Conservation (phyloP, 2,797 vertebrate species). For the Protonibea diacanthus region DNA sequence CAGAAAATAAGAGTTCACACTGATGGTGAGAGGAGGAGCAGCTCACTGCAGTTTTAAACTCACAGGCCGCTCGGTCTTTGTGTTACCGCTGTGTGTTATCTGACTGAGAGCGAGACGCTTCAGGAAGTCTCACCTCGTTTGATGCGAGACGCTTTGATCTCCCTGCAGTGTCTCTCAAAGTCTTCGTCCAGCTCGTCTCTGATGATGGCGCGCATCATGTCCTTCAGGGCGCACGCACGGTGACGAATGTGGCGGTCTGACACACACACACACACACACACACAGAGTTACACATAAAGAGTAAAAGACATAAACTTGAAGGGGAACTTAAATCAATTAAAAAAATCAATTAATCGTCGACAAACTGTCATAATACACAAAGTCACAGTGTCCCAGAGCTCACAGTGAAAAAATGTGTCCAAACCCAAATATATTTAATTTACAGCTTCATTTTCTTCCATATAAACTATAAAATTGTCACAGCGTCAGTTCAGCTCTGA, state of each 20-base stretch:
- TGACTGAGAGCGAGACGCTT: not conserved
- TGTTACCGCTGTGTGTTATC: not conserved
- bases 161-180: slow-evolving; percentile 89
- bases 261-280: slow-evolving; percentile 36
- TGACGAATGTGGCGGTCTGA: slow-evolving; percentile 92
- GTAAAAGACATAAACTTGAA: not conserved
- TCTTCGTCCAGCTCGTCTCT: slow-evolving; percentile 91
- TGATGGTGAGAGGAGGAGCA: rapidly evolving
- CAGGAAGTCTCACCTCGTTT: slow-evolving; percentile 85
- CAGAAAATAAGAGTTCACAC: slow-evolving; percentile 8
- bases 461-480: too few species aligned
- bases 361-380: too few species aligned
- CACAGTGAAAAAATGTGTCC: too few species aligned
- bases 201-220: slow-evolving; percentile 90
- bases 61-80: not conserved
- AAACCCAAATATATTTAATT: too few species aligned
- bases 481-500: too few species aligned
- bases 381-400: not conserved
- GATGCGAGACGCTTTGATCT: slow-evolving; percentile 88
- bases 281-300: not conserved
- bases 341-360: too few species aligned
- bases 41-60: too few species aligned
- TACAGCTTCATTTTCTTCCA: too few species aligned
- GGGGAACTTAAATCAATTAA: too few species aligned
- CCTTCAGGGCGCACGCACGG: slow-evolving; percentile 90